Evolutionary conservation across 2,888 invertebrate genomes (phyloP).

Genomic region (Tetrapedia diversipes): DNA sequence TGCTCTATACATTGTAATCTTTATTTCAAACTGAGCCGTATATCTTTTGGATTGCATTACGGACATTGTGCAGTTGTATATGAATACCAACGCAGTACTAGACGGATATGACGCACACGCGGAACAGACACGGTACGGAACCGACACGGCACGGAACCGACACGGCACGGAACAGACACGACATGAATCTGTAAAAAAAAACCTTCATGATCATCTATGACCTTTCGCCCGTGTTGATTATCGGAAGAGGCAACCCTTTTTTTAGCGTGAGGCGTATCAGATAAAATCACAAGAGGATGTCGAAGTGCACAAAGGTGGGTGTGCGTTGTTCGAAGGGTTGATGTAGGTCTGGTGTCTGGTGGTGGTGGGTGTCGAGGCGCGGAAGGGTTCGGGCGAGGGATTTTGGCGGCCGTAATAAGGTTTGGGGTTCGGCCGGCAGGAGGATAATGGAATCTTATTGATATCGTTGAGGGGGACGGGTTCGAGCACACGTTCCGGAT

Average conservation of each 20-base stretch:
- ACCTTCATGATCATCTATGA: constrained; percentile 49
- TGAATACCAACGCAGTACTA: no score
- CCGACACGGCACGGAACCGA: no score
- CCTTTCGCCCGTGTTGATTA: constrained; percentile 57
- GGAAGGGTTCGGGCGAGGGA: neutral
- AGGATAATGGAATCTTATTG: neutral
- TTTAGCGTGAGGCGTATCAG: neutral
- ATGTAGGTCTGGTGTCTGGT: neutral
- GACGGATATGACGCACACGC: no score
- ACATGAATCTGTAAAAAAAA: no score
- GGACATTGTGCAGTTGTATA: no score
- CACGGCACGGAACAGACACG: no score
- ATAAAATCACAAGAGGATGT: constrained; percentile 6
- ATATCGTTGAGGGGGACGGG: neutral
- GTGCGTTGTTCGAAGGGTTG: constrained; percentile 1
- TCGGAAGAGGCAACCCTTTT: constrained; percentile 37
- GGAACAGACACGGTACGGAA: no score
- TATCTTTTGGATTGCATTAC: no score
- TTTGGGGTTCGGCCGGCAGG: constrained; percentile 6
- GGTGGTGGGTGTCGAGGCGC: constrained; percentile 2
- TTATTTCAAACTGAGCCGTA: no score
- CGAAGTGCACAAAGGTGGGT: no score
- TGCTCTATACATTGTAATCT: no score
- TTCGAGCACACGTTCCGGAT: neutral
- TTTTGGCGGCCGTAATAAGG: constrained; percentile 8